A percentile compares a stretch with the other conserved stretches of the same genome.
phyloP scores from a whole-genome alignment of 2,113 vertebrate genomes.

The Phrynosoma platyrhinos region DNA sequence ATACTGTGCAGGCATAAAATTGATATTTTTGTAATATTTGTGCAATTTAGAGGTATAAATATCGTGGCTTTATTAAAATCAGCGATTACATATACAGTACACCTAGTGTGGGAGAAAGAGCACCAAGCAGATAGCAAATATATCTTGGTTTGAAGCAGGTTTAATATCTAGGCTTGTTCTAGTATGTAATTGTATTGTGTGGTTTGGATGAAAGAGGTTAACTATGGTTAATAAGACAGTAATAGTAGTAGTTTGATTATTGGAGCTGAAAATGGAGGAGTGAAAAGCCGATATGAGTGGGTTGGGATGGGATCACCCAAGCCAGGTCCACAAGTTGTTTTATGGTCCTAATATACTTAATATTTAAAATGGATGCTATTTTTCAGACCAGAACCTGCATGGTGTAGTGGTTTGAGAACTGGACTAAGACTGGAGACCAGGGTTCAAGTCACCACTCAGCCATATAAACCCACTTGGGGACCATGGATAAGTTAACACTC shows the following conservation, averaged over 20 bases:
- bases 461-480: no score
- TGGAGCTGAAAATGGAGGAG: not conserved
- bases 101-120: not conserved
- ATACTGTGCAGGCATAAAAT: no score
- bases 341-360: no score
- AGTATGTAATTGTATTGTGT: not conserved
- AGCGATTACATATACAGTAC: not conserved
- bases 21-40: not conserved
- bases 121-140: not conserved
- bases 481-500: no score
- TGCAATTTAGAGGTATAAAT: not conserved
- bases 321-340: no score
- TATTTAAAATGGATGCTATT: not conserved
- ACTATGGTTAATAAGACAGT: not conserved
- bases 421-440: no score
- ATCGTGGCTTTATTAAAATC: not conserved
- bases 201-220: not conserved
- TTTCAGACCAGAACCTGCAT: not conserved
- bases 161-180: not conserved
- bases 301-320: no score
- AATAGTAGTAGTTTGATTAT: not conserved
- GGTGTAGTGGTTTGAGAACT: no score
- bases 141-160: not conserved
- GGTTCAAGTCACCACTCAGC: no score
- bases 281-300: not conserved